Base-by-base conservation (phyloP, 53 echinoderm and acorn worm genomes). In the Luidia sarsii region DNA sequence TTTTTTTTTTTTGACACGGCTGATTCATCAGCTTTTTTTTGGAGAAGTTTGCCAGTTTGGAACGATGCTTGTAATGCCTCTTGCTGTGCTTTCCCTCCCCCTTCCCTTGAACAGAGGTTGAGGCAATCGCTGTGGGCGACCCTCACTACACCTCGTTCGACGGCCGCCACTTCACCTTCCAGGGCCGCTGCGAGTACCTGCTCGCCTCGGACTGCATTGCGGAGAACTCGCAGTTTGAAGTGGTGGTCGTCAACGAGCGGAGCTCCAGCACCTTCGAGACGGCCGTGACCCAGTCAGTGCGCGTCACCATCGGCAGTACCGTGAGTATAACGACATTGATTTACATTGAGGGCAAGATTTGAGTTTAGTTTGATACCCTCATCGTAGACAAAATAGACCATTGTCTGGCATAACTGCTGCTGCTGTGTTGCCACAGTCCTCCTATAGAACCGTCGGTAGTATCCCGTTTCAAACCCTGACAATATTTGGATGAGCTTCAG, bases 71-170 rank as follows among this genome's bases (percentile, higher is more conserved):
- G 37, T 74, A 57, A 57, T 74, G 10, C 39, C 27, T 34, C 18
- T 74, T 74, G 55, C 23, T 67, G 27, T 62, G 39, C 18, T 57
- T 57, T n/a, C 31, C 57, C 41, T 41, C 30, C 33, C 24, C 3
- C 14, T 52, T 37, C 25, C n/a, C n/a, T n/a, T n/a, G n/a, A n/a
- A 41, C 57, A 74, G 74, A 74, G 39, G 57, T 57, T 43, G 74
- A 74, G 57, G 74, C 74, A 19, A 39, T 74, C 41, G 74, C 57
- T 48, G 55, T 69, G 35, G 93, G 93, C 33, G 89, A 93, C 69
- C 93, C 93, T 16, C 89, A 87, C 46, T 86, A 85, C 67, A 56
- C 59, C 54, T 71, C 93, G 18, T 89, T 86, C 57, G 93, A 93
- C 67, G 79, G 68, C 9, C 82, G 87, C 33, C 41, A 68, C 18